Evolutionary conservation across 1,140 invertebrate species (phyloP), one percentile per base, ranked within the genome.

Genomic region (Plectrocnemia conspersa): DNA sequence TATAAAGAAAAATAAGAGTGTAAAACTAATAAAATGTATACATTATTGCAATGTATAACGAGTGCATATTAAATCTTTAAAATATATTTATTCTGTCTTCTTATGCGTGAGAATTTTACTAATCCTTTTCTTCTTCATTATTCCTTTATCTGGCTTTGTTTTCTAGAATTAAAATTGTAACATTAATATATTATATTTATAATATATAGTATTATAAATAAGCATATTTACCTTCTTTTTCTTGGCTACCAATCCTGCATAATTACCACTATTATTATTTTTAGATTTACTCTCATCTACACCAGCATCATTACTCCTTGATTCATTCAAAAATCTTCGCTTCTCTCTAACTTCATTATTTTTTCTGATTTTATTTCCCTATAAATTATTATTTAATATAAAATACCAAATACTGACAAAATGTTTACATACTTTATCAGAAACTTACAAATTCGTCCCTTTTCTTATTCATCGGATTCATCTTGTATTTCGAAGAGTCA

Each of bases 131-230:
- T 66, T 66, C 47, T 64, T 36, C 16, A 54, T 19, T 10, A 45
- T 38, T 10, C 40, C 66, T 57, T 56, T 67, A n/a, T 63, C 62
- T n/a, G 64, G 42, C 19, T 65, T 63, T 19, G 63, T 60, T 59
- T 69, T 69, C 68, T 69, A 52, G 24, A 67, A 63, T 56, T 24
- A 19, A 59, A 57, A 63, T 46, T 33, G 41, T 54, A n/a, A 21
- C 3, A 18, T 27, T n/a, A n/a, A 22, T 55, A 42, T 40, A 46
- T 21, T 18, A 42, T 48, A 25, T 33, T 11, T 21, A 29, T 13
- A 19, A 5, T 16, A 47, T n/a, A 40, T 24, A 38, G 4, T 21
- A 15, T 32, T 19, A 42, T 32, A 29, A 32, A 56, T n/a, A n/a
- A n/a, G n/a, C n/a, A 36, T 46, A 46, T 3, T 23, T 35, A 61